Base-by-base conservation (phyloP, 1,140 invertebrate genomes). In the Dendrolimus kikuchii region DNA sequence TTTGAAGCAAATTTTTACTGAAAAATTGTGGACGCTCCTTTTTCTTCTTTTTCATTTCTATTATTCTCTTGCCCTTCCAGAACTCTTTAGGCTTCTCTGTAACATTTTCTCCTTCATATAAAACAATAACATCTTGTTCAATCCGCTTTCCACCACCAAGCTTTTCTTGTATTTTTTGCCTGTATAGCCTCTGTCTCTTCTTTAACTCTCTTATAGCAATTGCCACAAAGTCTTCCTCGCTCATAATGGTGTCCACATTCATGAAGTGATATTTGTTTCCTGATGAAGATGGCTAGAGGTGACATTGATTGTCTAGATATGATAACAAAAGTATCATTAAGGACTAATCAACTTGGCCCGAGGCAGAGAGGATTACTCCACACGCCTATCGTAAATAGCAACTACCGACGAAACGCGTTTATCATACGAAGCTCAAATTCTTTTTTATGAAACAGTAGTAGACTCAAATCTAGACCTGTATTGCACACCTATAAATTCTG, bases 241-340 rank as follows among this genome's bases (percentile, higher is more conserved):
- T 96, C 92, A 78, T 97, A 90, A 86, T 93, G 87, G 80, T 96
- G 91, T 23, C 96, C 96, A 88, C 96, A 98, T 46, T 89, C 89
- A 51, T 90, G 77, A 71, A 57, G 92, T 80, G 45, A 98, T 81
- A 80, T 95, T 92, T 5, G 86, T 93, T 81, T 93, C n/a, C n/a
- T n/a, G n/a, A n/a, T n/a, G n/a, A n/a, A n/a, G n/a, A n/a, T n/a
- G n/a, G n/a, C n/a, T n/a, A n/a, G n/a, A n/a, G n/a, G n/a, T n/a
- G n/a, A n/a, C n/a, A n/a, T n/a, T n/a, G n/a, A n/a, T n/a, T n/a
- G n/a, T n/a, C n/a, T n/a, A n/a, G n/a, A n/a, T n/a, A n/a, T n/a
- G n/a, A n/a, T n/a, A n/a, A n/a, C n/a, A n/a, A n/a, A n/a, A n/a
- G n/a, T n/a, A n/a, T n/a, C n/a, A n/a, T n/a, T n/a, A n/a, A n/a